Percentiles rank a stretch among this genome's conserved stretches.
phyloP scores from a whole-genome alignment of 1,140 invertebrate species.

The Lamellibrachia luymesi region DNA sequence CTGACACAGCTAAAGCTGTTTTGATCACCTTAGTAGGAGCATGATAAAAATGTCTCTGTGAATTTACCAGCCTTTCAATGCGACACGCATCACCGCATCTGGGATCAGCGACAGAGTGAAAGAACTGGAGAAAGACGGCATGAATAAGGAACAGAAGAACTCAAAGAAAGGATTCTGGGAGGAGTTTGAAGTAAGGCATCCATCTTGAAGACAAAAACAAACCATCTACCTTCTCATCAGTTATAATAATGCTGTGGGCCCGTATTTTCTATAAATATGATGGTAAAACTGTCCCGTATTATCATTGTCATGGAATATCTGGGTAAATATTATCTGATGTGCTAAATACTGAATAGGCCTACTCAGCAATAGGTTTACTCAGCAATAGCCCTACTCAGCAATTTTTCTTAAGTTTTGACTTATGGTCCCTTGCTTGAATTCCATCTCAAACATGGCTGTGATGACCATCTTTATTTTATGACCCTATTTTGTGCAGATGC shows the following conservation, averaged over 20 bases:
- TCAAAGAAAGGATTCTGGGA: slow-evolving; percentile 64
- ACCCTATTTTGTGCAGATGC: slow-evolving; percentile 60
- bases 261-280: background rate
- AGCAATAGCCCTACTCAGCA: too few species aligned
- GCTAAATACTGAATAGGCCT: too few species aligned
- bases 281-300: too few species aligned
- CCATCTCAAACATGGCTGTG: too few species aligned
- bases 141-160: slow-evolving; percentile 32
- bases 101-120: slow-evolving; percentile 89
- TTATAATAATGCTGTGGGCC: slow-evolving; percentile 8
- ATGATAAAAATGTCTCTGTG: background rate
- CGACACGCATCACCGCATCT: slow-evolving; percentile 90
- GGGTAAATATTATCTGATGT: too few species aligned
- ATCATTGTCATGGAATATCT: too few species aligned
- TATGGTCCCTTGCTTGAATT: too few species aligned
- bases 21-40: too few species aligned
- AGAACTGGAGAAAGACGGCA: slow-evolving; percentile 61
- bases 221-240: background rate
- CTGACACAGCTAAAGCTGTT: too few species aligned
- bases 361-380: too few species aligned
- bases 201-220: background rate
- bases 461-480: slow-evolving; percentile 6
- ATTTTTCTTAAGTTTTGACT: too few species aligned
- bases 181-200: slow-evolving; percentile 78
- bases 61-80: slow-evolving; percentile 77